Base-by-base conservation (phyloP, 2,888 invertebrate genomes). In the Amiota communis region DNA sequence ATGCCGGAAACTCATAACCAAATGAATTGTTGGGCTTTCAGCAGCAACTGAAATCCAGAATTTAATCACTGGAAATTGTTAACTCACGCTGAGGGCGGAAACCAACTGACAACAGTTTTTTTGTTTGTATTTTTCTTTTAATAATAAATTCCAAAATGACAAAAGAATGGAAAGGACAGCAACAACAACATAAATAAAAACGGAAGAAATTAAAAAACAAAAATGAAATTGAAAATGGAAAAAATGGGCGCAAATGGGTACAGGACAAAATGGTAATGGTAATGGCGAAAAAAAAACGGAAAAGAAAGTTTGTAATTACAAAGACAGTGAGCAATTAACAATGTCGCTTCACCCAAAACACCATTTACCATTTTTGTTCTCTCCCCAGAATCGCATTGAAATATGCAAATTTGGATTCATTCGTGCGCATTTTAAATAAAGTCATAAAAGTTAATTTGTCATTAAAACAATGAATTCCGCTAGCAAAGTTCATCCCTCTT, bases 381-480 rank as follows among this genome's bases (percentile, higher is more conserved):
- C 36, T 6, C 36, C n/a, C n/a, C n/a, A n/a, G n/a, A 36, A 4
- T 36, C 36, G 36, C 36, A 36, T 36, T 6, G 36, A 73, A 74
- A 70, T 73, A 77, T 77, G 79, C 79, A 81, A 79, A 82, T 81
- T 73, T 69, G 36, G 36, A 36, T 36, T 36, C 36, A 74, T 79
- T 77, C 65, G 51, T 72, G 23, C 68, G 61, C 59, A 74, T 67
- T 70, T 72, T 72, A 73, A 78, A 79, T 77, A 78, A 75, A 77
- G 78, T 75, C 77, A 76, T 77, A 79, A 82, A 80, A 75, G 78
- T 77, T 80, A 80, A 82, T 80, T 81, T 79, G 79, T 81, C 77
- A 80, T 80, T 81, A 79, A 80, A 80, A 78, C 80, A 78, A 78
- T 77, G 77, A 78, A 78, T 79, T 77, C 76, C 74, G 65, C 57